Evolutionary conservation across 2,113 vertebrate genomes (phyloP), one percentile per base, ranked within the genome.

Genomic region (Salminus brasiliensis): DNA sequence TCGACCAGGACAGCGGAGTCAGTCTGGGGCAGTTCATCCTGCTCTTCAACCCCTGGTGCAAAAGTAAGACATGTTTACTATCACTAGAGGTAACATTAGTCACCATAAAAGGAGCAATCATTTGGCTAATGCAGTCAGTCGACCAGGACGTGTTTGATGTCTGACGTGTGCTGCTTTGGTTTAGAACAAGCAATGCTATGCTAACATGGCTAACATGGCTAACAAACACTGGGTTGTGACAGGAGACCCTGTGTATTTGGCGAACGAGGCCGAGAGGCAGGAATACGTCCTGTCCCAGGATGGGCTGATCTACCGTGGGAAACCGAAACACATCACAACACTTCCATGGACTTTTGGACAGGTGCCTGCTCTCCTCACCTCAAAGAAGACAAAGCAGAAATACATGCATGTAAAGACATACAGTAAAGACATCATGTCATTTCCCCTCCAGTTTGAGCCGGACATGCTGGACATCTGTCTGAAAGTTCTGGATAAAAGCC

Each of bases 41-140:
- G 84, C 95, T 98, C 79, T 98, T 96, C 79, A 98, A 98, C 0
- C 73, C 95, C 34, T 98, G 96, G 97, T 95, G 95, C 72, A 88
- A 91, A 87, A 91, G 96, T 98, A 82, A 91, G 89, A 32, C 15
- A 25, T 76, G 13, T 15, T 49, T 34, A 29, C 12, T 74, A 41
- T 11, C 3, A 47, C 9, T 25, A n/a, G n/a, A n/a, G n/a, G n/a
- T n/a, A n/a, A n/a, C n/a, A n/a, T n/a, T n/a, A n/a, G n/a, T n/a
- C n/a, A n/a, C n/a, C n/a, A n/a, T n/a, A n/a, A n/a, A n/a, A n/a
- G n/a, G n/a, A n/a, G n/a, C n/a, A n/a, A n/a, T n/a, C n/a, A n/a
- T n/a, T n/a, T n/a, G n/a, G n/a, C n/a, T n/a, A n/a, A n/a, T n/a
- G n/a, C n/a, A n/a, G n/a, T n/a, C n/a, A n/a, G n/a, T n/a, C n/a